Evolutionary conservation across 2,113 vertebrate species (phyloP), one percentile per base, ranked within the genome.

Genomic region (Euleptes europaea): DNA sequence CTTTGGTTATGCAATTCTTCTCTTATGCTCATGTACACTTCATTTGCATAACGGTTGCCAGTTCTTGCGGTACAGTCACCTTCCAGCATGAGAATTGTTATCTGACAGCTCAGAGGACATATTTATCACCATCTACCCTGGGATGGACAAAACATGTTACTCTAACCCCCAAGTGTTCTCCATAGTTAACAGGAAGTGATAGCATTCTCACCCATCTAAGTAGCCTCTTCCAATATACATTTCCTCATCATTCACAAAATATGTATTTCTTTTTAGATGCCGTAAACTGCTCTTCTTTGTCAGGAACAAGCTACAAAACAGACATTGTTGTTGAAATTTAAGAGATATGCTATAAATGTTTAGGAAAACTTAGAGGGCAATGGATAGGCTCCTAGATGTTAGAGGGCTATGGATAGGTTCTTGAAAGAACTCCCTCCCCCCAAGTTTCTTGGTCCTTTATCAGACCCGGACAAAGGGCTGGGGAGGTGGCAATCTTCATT

Each of bases 11-110:
- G 91, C 89, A 93, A 84, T 65, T 84, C 60, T 54, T 35, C 21
- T 54, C 60, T 69, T 17, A 6, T 44, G 47, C 60, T 80, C 63
- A 31, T 17, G 31, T 63, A 4, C 28, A 33, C 77, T 51, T 7
- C 1, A 88, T 91, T 84, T 83, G 78, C 84, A 69, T 82, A 73
- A 82, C 70, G 86, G 78, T 74, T 86, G 85, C 49, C 65, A 8
- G 44, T 91, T 93, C 84, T 89, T 84, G 85, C 94, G 93, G 88
- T 84, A 57, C 31, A 69, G 28, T 2, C 49, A 71, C 78, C 35
- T 71, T 78, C 76, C 51, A 72, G 1, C 65, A 0, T 5, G 42
- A 3, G 2, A 92, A 72, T 70, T 70, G 38, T 74, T 84, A 63
- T 51, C 63, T 83, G 89, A 82, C 6, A 33, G 0, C 2, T 49